Evolutionary conservation across 2,113 vertebrate species (phyloP), one percentile per base, ranked within the genome.

Genomic region (Hyaena hyaena): DNA sequence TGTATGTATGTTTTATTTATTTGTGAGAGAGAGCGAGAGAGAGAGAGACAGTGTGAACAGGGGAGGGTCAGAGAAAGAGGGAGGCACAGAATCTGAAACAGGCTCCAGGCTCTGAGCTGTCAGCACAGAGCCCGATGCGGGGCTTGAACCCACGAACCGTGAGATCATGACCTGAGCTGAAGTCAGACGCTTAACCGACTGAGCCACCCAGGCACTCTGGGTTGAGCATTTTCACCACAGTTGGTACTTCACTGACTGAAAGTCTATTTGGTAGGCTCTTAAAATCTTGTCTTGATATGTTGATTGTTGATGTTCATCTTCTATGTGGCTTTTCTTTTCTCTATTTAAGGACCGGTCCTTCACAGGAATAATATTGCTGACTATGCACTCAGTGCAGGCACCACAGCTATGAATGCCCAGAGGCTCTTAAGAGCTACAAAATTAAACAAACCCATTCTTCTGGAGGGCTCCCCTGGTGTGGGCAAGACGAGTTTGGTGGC

Each of bases 391-490:
- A 99, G 98, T 86, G 99, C 99, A 0, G 99, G 99, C 80, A 99
- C 99, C 7, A 99, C 99, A 0, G 99, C 99, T 23, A 96, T 99
- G 98, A 99, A 99, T 55, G 99, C 99, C 33, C 99, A 99, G 96
- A 99, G 99, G 82, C 98, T 99, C 10, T 97, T 99, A 85, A 98
- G 99, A 86, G 99, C 99, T 10, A 98, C 99, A 31, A 99, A 99
- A 98, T 98, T 99, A 92, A 99, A 99, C 98, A 99, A 99, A 96
- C 99, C 99, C 0, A 98, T 99, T 97, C 98, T 99, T 48, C 98
- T 99, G 96, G 99, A 99, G 97, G 99, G 99, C 0, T 99, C 99
- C 1, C 99, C 99, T 8, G 99, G 99, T 2, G 99, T 99, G 95
- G 99, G 99, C 74, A 99, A 99, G 98, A 99, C 99, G 43, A 99